These are phyloP conservation scores for Andricus curvator DNA, from an alignment of 2,888 invertebrate genomes.

Conservation along the genomic window DNA sequence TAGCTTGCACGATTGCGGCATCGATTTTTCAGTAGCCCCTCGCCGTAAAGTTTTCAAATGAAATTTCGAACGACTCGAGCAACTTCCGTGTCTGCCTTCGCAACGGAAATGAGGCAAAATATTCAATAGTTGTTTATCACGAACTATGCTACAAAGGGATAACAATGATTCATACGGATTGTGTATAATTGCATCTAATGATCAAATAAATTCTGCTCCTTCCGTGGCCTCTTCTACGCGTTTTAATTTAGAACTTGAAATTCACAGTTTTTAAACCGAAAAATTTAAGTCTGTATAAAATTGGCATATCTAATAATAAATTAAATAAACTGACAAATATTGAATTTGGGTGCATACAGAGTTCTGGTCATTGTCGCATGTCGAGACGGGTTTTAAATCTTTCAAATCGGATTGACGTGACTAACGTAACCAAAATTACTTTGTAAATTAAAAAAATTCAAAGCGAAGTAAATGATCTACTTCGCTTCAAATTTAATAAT, in stretches of 20 bases:
- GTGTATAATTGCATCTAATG: slow-evolving; percentile 23
- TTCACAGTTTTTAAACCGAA: not conserved
- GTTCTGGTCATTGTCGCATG: not conserved
- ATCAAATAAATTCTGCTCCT: not conserved
- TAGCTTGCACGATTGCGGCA: slow-evolving; percentile 32
- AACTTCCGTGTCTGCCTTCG: slow-evolving; percentile 40
- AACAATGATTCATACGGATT: slow-evolving; percentile 32
- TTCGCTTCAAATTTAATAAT: not conserved
- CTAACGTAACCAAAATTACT: not conserved
- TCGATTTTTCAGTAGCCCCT: slow-evolving; percentile 41
- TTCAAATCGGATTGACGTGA: slow-evolving; percentile 7
- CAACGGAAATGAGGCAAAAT: slow-evolving; percentile 41
- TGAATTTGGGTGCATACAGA: not conserved
- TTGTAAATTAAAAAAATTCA: not conserved
- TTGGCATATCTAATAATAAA: not conserved
- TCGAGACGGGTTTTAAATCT: not conserved
- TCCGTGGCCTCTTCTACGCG: too few relatives aligned
- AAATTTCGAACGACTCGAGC: slow-evolving; percentile 41
- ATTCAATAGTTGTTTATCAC: slow-evolving; percentile 42
- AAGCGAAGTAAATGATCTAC: slow-evolving; percentile 8
- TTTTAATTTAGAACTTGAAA: not conserved
- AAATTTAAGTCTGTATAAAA: not conserved
- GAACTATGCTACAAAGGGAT: slow-evolving; percentile 34
- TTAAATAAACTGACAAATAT: not conserved
- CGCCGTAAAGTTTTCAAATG: slow-evolving; percentile 41